These are phyloP conservation scores for Nibea albiflora DNA, from an alignment of 2,113 vertebrate species.

Conservation along the genomic window DNA sequence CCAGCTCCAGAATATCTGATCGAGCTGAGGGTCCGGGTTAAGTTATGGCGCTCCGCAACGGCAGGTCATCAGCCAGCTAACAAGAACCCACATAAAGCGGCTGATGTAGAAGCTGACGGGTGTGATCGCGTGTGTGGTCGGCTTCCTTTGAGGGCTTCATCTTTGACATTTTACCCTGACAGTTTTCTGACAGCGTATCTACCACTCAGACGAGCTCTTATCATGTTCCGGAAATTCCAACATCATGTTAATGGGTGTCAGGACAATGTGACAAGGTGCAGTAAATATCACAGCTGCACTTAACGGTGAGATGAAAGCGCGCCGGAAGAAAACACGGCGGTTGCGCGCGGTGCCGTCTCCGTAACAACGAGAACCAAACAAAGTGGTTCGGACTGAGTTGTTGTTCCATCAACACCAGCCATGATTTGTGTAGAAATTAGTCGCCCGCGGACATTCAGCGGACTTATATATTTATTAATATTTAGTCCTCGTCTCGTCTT, in stretches of 20 bases:
- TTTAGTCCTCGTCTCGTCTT: too few species aligned
- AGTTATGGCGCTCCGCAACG: slow-evolving; percentile 1
- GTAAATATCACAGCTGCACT: slow-evolving; percentile 46
- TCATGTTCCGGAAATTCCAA: slow-evolving; percentile 41
- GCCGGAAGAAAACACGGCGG: too few species aligned
- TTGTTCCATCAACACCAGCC: too few species aligned
- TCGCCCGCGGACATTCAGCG: too few species aligned
- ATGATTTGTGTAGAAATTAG: too few species aligned
- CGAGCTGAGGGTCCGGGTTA: not conserved
- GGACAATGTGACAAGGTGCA: slow-evolving; percentile 55
- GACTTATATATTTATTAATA: not conserved
- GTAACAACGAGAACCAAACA: too few species aligned
- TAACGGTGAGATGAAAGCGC: not conserved
- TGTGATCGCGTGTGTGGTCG: slow-evolving; percentile 64
- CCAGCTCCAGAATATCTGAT: slow-evolving; percentile 23
- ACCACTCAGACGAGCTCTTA: slow-evolving; percentile 52
- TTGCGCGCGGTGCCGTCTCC: too few species aligned
- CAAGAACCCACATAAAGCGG: slow-evolving; percentile 43
- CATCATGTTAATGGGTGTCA: slow-evolving; percentile 60
- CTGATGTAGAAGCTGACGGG: slow-evolving; percentile 62
- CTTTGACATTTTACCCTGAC: slow-evolving; percentile 59
- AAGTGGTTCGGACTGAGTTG: too few species aligned
- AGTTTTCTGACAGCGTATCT: slow-evolving; percentile 62
- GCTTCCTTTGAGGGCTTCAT: slow-evolving; percentile 62
- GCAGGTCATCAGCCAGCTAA: slow-evolving; percentile 61